These are phyloP conservation scores for Brassicogethes aeneus DNA, from an alignment of 2,888 invertebrate genomes.

Conservation along the genomic window DNA sequence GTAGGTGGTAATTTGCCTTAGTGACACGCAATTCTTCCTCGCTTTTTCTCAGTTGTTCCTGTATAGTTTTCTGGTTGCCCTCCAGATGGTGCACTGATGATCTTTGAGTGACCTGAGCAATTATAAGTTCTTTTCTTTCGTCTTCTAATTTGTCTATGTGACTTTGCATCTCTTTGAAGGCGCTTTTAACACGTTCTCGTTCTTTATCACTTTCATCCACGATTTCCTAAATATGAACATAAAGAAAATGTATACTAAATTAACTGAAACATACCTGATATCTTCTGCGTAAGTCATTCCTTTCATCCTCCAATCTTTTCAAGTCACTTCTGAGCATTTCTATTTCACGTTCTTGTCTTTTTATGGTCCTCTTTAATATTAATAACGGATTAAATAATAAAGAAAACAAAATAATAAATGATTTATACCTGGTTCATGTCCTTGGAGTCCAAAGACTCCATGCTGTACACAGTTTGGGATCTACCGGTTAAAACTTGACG, in stretches of 20 bases:
- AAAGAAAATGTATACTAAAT: background rate
- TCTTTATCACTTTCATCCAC: conserved; percentile 27
- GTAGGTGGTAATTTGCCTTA: conserved; percentile 47
- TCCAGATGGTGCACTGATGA: conserved; percentile 47
- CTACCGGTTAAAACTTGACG: conserved; percentile 33
- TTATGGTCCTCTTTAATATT: conserved; percentile 33
- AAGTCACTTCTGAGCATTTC: conserved; percentile 48
- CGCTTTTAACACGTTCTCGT: conserved; percentile 42
- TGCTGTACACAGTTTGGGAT: background rate
- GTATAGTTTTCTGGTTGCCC: conserved; percentile 46
- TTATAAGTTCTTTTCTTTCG: conserved; percentile 47
- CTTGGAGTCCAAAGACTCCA: background rate
- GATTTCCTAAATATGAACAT: background rate
- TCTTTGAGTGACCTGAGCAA: conserved; percentile 43
- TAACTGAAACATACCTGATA: conserved; percentile 34
- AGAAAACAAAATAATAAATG: conserved; percentile 5
- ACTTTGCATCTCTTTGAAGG: conserved; percentile 43
- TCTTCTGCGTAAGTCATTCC: conserved; percentile 32
- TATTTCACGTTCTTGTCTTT: conserved; percentile 45
- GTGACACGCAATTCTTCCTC: conserved; percentile 48
- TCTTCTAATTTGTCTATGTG: conserved; percentile 46
- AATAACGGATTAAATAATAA: too few relatives aligned
- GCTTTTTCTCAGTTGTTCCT: conserved; percentile 42
- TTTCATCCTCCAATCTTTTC: conserved; percentile 50
- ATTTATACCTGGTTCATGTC: background rate